These are phyloP conservation scores for Porites australiensis DNA, from an alignment of 64 coral and sea anemone genomes.

Conservation along the genomic window DNA sequence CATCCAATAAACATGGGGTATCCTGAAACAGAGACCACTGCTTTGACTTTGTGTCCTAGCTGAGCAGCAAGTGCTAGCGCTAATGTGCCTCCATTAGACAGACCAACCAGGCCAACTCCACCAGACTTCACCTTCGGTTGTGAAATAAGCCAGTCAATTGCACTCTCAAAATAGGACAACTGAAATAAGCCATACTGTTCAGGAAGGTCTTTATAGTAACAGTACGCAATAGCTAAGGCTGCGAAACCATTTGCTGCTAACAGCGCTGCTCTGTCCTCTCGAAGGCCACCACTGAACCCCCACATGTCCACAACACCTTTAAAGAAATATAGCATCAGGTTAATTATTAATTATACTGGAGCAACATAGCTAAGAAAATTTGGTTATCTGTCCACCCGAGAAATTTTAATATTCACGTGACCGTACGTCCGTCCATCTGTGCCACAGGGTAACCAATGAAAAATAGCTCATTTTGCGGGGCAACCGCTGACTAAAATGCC, in stretches of 20 bases:
- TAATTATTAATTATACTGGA: too few relatives aligned
- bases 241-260: slow-evolving; percentile 44
- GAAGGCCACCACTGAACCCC: slow-evolving; percentile 33
- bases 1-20: neutral
- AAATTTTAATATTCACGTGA: too few relatives aligned
- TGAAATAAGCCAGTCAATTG: slow-evolving; percentile 30
- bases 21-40: slow-evolving; percentile 20
- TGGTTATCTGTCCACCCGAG: too few relatives aligned
- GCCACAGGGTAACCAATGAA: too few relatives aligned
- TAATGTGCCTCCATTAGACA: neutral
- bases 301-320: slow-evolving; percentile 54
- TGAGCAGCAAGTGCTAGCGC: slow-evolving; percentile 21
- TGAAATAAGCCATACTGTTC: neutral
- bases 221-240: slow-evolving; percentile 40
- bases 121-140: slow-evolving; percentile 14
- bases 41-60: neutral
- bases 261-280: slow-evolving; percentile 37
- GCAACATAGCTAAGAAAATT: too few relatives aligned
- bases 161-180: slow-evolving; percentile 35
- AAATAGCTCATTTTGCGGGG: too few relatives aligned
- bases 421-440: too few relatives aligned
- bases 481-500: too few relatives aligned
- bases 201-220: slow-evolving; percentile 23
- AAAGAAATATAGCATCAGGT: neutral
- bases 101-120: slow-evolving; percentile 26